phyloP scores from a whole-genome alignment of 1,140 invertebrate genomes.

The Cotesia vestalis region DNA sequence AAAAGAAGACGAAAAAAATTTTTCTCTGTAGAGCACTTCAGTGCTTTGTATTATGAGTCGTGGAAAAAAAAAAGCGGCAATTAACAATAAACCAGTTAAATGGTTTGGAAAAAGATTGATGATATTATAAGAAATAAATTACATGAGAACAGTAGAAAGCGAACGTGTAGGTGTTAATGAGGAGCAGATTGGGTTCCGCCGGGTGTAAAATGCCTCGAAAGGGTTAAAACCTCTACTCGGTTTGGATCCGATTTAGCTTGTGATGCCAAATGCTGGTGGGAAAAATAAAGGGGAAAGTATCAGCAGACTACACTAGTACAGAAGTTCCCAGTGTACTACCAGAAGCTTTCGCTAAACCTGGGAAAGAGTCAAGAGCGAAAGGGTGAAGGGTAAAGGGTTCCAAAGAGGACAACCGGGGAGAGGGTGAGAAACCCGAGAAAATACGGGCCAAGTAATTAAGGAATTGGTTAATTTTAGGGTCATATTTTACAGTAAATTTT shows the following conservation, averaged over 20 bases:
- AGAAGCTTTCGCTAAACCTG: no score
- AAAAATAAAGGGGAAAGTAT: conserved; percentile 25
- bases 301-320: no score
- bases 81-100: background rate
- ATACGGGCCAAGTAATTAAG: conserved; percentile 58
- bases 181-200: conserved; percentile 47
- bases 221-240: conserved; percentile 8
- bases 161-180: conserved; percentile 43
- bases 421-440: conserved; percentile 42
- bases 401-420: background rate
- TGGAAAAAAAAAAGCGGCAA: background rate
- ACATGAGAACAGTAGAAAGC: background rate
- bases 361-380: conserved; percentile 15
- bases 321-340: no score
- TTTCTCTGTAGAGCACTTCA: no score
- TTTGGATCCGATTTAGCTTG: conserved; percentile 11
- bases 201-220: conserved; percentile 17
- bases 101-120: conserved; percentile 30
- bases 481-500: conserved; percentile 53
- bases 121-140: conserved; percentile 19
- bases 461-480: conserved; percentile 60
- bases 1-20: no score
- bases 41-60: no score
- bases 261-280: conserved; percentile 19
- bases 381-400: conserved; percentile 31